Base-by-base conservation (phyloP, 2,113 vertebrate species). In the Garra rufa region DNA sequence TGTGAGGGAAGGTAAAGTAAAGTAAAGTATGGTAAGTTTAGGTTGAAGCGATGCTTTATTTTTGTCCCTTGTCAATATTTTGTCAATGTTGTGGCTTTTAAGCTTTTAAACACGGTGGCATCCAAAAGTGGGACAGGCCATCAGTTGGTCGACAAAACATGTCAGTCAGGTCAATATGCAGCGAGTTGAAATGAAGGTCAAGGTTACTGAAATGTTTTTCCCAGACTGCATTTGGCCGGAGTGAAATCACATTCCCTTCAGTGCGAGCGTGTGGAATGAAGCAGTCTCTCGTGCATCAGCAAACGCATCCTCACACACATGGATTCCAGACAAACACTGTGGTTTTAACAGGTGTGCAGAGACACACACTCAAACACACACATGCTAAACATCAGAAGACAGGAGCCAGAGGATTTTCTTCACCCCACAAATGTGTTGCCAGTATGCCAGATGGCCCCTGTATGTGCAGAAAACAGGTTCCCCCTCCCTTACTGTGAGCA, bases 391-490 rank as follows among this genome's bases (percentile, higher is more conserved):
- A 90, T 83, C 87, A 89, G 88, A 87, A 91, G 88, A 88, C 87
- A 85, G 81, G 85, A 85, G 70, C 73, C 65, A 74, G 81, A 90
- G 85, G 88, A 88, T 89, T 85, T 79, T 87, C 83, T 88, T 89
- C 89, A 91, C 90, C 87, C 89, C 75, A 76, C 88, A 93, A 92
- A 93, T 92, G 89, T 88, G 89, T 92, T 91, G 91, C 90, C 88
- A 87, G 88, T 84, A 82, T 88, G 87, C 89, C 94, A 94, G 91
- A 93, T 94, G 93, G 93, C 88, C 85, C 77, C 81, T 26, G 55
- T 82, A 88, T 87, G 61, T 85, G 55, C 74, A 86, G 84, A 88
- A 88, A 86, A 80, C 74, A 57, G 74, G 75, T 55, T 48, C 21
- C 81, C 71, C 19, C 76, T 34, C 41, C 76, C 65, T 80, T 63